Evolutionary conservation across 2,888 invertebrate species (phyloP).

Genomic region (Bugula neritina): DNA sequence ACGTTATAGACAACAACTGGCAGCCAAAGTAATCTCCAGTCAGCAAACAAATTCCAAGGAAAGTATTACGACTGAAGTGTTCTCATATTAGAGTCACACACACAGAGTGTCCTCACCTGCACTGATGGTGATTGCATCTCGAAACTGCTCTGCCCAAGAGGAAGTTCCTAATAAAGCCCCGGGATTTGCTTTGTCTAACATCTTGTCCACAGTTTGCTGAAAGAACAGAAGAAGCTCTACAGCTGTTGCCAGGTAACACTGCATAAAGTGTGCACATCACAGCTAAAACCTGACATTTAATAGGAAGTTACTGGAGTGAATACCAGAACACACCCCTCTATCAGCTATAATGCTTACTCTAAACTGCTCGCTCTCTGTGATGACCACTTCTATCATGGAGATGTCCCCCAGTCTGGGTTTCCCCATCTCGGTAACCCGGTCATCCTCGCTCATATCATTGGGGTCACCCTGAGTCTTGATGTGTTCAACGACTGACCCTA

Average conservation of each 20-base stretch:
- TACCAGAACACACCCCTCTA: too few relatives aligned
- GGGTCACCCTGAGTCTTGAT: not conserved
- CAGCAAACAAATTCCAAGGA: too few relatives aligned
- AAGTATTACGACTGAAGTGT: too few relatives aligned
- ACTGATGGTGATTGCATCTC: constrained; percentile 89
- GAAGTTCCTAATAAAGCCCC: constrained; percentile 81
- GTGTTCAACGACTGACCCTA: constrained; percentile 2
- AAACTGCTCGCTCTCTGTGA: constrained; percentile 97
- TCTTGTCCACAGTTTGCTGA: constrained; percentile 92
- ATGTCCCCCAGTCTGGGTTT: constrained; percentile 85
- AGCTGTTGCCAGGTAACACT: not conserved
- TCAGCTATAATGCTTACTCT: too few relatives aligned
- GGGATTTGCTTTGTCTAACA: constrained; percentile 92
- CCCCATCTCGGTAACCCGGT: constrained; percentile 63
- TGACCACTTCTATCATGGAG: constrained; percentile 75
- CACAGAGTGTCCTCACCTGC: constrained; percentile 74
- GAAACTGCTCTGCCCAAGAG: constrained; percentile 98
- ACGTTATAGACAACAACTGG: too few relatives aligned
- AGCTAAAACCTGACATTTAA: not conserved
- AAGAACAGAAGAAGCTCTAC: constrained; percentile 28
- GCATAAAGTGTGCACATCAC: not conserved
- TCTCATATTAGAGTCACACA: too few relatives aligned
- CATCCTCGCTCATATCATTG: constrained; percentile 41
- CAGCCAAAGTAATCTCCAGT: too few relatives aligned
- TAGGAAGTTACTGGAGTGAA: not conserved